Conservation (phyloP, 2,113 vertebrate genomes). For the Heterochromis multidens region DNA sequence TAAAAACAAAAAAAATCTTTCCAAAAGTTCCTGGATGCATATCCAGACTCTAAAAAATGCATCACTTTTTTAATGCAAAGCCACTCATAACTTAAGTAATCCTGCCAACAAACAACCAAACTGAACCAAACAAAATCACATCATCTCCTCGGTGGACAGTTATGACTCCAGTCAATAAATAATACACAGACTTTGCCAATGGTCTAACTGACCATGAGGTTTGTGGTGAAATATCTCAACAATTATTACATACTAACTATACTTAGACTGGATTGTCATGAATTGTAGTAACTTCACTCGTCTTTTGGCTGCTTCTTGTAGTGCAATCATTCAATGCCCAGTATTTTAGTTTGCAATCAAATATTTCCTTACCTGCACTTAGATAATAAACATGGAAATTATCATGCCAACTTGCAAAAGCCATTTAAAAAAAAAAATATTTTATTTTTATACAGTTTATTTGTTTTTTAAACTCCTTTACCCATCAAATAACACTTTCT, state of each 20-base stretch:
- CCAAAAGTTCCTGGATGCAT: too few species aligned
- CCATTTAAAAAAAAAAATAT: too few species aligned
- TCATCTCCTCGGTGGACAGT: too few species aligned
- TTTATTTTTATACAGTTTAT: neutral
- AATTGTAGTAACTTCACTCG: neutral
- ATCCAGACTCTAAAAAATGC: too few species aligned
- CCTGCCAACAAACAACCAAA: too few species aligned
- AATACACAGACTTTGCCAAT: neutral
- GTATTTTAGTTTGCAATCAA: neutral
- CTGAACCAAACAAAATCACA: too few species aligned
- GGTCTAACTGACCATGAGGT: fast-evolving
- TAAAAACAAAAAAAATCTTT: neutral
- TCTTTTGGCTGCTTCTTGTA: neutral
- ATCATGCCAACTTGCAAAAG: neutral
- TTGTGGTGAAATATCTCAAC: neutral
- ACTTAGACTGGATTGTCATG: neutral
- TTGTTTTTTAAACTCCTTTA: too few species aligned
- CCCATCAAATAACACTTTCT: too few species aligned
- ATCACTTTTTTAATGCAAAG: too few species aligned
- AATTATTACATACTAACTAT: neutral
- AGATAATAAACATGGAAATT: neutral
- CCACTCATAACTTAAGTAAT: too few species aligned
- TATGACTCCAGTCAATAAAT: neutral
- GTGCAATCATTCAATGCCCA: neutral
- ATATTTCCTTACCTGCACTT: neutral